Evolutionary conservation across 1,140 invertebrate genomes (phyloP), one percentile per base, ranked within the genome.

Genomic region (Laupala kohalensis): DNA sequence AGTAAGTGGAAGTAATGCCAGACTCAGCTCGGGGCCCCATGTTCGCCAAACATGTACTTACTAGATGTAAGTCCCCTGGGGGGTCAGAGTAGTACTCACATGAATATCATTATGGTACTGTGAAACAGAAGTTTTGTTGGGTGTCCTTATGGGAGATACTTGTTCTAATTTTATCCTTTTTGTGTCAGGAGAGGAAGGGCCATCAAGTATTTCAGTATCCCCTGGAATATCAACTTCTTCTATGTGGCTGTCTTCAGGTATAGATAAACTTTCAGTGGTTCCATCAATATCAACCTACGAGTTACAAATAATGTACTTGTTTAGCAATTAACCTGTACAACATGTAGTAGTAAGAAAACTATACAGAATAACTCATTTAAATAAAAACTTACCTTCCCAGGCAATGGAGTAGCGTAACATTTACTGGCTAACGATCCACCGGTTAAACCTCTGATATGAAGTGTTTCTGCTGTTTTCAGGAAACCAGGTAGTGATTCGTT

Each of bases 361-460:
- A n/a, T n/a, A n/a, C n/a, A n/a, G n/a, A n/a, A n/a, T n/a, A n/a
- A n/a, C n/a, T n/a, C n/a, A n/a, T n/a, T n/a, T n/a, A n/a, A n/a
- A n/a, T n/a, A n/a, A n/a, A n/a, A n/a, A n/a, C 19, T 53, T 53
- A 53, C 37, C 37, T 53, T 53, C 19, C 37, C 37, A 13, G 19
- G 19, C 9, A 19, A 19, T 53, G 9, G 37, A 13, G 37, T 9
- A 13, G 37, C 9, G 4, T 53, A 53, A 13, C 19, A 19, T 53
- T 53, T 53, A 53, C 37, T 53, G 9, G 37, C 37, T 13, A 53
- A 13, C 19, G 37, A 53, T 53, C 37, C 37, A 53, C 37, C 37
- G 6, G 72, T 69, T 13, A 75, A 29, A 25, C 74, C 73, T 64
- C 69, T 65, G 24, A 75, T 74, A 37, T 75, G 69, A 62, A 75